Percentiles rank a stretch among this genome's conserved stretches.
Evolutionary conservation across 2,797 vertebrate species (phyloP).

Genomic region (Miichthys miiuy): DNA sequence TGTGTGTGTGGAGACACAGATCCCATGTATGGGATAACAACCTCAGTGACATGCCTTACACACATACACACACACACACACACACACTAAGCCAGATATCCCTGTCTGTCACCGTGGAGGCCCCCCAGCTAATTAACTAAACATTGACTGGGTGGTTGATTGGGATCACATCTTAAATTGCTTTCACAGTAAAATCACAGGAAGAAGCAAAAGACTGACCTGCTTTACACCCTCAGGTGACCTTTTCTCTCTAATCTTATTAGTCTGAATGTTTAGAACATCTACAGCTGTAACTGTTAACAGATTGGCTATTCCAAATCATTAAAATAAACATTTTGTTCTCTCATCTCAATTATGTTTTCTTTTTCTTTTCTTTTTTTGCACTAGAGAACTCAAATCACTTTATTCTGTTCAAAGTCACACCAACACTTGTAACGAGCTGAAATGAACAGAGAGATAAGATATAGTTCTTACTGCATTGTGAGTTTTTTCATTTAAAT

Average conservation of each 20-base stretch:
- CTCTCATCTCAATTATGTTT: not conserved
- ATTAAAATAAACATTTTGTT: slow-evolving; percentile 9
- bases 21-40: slow-evolving; percentile 78
- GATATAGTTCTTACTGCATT: not conserved
- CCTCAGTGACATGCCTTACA: slow-evolving; percentile 69
- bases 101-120: slow-evolving; percentile 64
- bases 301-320: slow-evolving; percentile 12
- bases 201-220: slow-evolving; percentile 50
- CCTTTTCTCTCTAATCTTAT: slow-evolving; percentile 54
- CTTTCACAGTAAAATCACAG: slow-evolving; percentile 57
- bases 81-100: slow-evolving; percentile 68
- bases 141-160: slow-evolving; percentile 71
- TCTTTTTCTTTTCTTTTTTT: not conserved
- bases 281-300: slow-evolving; percentile 39
- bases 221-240: slow-evolving; percentile 49
- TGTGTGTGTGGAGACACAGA: slow-evolving; percentile 72
- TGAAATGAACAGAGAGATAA: not conserved
- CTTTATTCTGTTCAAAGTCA: not conserved
- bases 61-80: slow-evolving; percentile 31
- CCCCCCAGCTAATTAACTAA: slow-evolving; percentile 75
- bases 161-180: slow-evolving; percentile 63
- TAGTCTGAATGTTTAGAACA: slow-evolving; percentile 34
- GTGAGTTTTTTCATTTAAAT: not conserved
- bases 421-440: not conserved
- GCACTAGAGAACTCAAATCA: not conserved